Evolutionary conservation across 2,888 invertebrate genomes (phyloP), one percentile per base, ranked within the genome.

Genomic region (Chalcis sispes): DNA sequence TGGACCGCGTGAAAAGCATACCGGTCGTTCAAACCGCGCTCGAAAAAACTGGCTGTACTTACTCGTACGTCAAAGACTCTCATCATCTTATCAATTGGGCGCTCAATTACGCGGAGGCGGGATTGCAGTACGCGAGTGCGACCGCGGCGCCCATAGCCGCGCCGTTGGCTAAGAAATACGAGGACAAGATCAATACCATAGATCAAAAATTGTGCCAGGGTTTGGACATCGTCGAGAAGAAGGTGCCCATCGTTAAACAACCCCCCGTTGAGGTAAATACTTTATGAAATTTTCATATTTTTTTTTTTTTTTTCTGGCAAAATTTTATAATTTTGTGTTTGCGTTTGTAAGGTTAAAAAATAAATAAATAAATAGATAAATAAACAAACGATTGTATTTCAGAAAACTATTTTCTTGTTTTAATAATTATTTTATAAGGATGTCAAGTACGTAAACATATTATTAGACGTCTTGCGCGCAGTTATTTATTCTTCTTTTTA

Each of bases 131-230:
- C 79, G 91, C 91, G 0, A 89, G 91, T 0, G 90, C 91, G 67
- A 89, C 90, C 15, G 90, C 90, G 20, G 90, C 86, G 56, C 91
- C 91, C 1, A 88, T 90, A 32, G 90, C 90, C 1, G 86, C 86
- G 1, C 91, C 91, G 1, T 87, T 91, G 1, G 90, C 90, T 0
- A 89, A 90, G 72, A 90, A 89, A 78, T 88, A 92, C 10, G 91
- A 91, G 81, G 90, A 88, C 0, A 91, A 90, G 23, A 91, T 92
- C 72, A 89, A 88, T 71, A 89, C 89, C 59, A 91, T 91, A 0
- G 92, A 92, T 82, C 89, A 89, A 65, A 90, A 90, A 74, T 85
- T 92, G 23, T 92, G 92, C 83, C 88, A 89, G 71, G 91, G 92
- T 1, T 85, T 92, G 65, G 89, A 91, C 77, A 90, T 90, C 20